phyloP scores from a whole-genome alignment of 2,113 vertebrate genomes.

The Sinocyclocheilus grahami region DNA sequence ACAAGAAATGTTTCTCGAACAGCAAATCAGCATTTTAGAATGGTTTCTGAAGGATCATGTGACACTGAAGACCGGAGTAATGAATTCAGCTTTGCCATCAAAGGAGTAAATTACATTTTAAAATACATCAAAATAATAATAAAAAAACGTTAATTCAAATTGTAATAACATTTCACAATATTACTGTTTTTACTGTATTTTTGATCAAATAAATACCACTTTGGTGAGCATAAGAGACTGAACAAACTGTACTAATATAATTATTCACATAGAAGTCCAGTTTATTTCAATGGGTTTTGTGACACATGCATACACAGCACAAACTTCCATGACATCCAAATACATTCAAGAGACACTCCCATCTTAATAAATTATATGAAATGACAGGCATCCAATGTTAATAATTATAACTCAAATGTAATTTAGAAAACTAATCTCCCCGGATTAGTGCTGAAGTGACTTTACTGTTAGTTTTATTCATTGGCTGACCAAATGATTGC shows the following conservation, averaged over 20 bases:
- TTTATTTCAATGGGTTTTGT: too few species aligned
- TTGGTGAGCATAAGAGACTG: background rate
- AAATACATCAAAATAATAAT: background rate
- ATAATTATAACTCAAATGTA: background rate
- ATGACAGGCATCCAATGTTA: background rate
- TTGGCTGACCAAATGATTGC: conserved; percentile 51
- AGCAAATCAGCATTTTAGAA: too few species aligned
- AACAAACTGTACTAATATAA: too few species aligned
- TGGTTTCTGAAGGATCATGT: too few species aligned
- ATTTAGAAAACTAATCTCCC: background rate
- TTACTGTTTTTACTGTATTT: background rate
- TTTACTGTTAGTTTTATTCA: background rate
- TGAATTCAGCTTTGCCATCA: background rate
- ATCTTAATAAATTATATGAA: background rate
- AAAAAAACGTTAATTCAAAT: background rate
- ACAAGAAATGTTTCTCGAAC: too few species aligned
- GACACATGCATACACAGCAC: background rate
- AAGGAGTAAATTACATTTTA: background rate
- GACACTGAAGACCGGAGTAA: too few species aligned
- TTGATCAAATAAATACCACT: background rate
- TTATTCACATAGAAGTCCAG: too few species aligned
- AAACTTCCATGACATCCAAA: background rate
- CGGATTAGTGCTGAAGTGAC: background rate
- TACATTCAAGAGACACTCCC: background rate
- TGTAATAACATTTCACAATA: background rate